A percentile compares a stretch with the other conserved stretches of the same genome.
phyloP scores from a whole-genome alignment of 1,140 invertebrate genomes.

The Drosophila rhopaloa region DNA sequence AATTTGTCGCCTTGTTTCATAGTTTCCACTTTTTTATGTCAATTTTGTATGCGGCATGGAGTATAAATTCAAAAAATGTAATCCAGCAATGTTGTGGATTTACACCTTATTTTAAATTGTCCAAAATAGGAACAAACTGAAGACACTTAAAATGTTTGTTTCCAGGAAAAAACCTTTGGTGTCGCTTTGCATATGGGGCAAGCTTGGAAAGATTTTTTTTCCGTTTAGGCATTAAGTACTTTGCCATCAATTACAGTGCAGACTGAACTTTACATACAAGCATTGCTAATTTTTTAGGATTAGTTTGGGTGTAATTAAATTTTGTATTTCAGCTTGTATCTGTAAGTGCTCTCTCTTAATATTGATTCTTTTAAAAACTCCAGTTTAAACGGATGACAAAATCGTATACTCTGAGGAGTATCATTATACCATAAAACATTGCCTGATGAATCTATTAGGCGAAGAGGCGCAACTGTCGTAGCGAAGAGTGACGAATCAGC shows the following conservation, averaged over 20 bases:
- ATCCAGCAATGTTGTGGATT: background rate
- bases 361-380: background rate
- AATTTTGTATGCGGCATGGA: too few species aligned
- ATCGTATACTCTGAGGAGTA: background rate
- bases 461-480: background rate
- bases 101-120: background rate
- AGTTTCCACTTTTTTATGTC: too few species aligned
- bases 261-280: too few species aligned
- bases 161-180: background rate
- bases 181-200: background rate
- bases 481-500: background rate
- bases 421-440: background rate
- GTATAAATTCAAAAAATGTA: background rate
- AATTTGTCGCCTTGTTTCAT: too few species aligned
- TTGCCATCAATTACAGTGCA: background rate
- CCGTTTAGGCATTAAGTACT: background rate
- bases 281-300: too few species aligned
- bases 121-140: background rate
- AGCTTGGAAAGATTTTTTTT: background rate
- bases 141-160: background rate
- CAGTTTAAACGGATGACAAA: constrained; percentile 1
- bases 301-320: too few species aligned
- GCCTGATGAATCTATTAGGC: background rate
- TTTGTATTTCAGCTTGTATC: too few species aligned
- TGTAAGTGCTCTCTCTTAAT: background rate